Evolutionary conservation across 2,113 vertebrate species (phyloP).

Genomic region (Oncorhynchus nerka): DNA sequence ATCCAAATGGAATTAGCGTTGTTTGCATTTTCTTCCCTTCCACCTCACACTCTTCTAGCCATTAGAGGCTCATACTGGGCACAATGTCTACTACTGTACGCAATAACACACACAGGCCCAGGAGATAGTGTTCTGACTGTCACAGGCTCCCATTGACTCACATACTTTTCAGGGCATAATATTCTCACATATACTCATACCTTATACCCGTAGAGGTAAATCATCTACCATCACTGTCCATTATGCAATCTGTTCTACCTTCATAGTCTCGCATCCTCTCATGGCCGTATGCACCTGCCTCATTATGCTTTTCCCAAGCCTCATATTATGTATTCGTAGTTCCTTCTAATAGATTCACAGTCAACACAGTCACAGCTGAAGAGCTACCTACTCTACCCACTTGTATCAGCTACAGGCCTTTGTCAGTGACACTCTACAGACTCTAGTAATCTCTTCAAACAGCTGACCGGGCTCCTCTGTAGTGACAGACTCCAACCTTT

Average conservation of each 20-base stretch:
- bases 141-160: neutral
- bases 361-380: neutral
- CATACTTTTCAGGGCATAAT: neutral
- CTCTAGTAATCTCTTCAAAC: conserved; percentile 34
- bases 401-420: neutral
- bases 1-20: conserved; percentile 56
- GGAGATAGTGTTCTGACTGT: neutral
- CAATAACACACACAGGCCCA: conserved; percentile 33
- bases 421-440: neutral
- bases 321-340: neutral
- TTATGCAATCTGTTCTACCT: neutral
- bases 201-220: neutral
- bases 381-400: neutral
- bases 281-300: neutral
- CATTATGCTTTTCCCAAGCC: neutral
- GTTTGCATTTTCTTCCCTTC: conserved; percentile 27
- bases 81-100: conserved; percentile 19
- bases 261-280: neutral
- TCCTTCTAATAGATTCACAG: neutral
- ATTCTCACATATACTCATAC: neutral
- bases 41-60: conserved; percentile 28
- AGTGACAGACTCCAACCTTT: conserved; percentile 65
- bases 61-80: conserved; percentile 34
- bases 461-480: conserved; percentile 44
- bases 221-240: neutral